Conservation (phyloP, 2,888 invertebrate genomes). For the Junonia oenone region DNA sequence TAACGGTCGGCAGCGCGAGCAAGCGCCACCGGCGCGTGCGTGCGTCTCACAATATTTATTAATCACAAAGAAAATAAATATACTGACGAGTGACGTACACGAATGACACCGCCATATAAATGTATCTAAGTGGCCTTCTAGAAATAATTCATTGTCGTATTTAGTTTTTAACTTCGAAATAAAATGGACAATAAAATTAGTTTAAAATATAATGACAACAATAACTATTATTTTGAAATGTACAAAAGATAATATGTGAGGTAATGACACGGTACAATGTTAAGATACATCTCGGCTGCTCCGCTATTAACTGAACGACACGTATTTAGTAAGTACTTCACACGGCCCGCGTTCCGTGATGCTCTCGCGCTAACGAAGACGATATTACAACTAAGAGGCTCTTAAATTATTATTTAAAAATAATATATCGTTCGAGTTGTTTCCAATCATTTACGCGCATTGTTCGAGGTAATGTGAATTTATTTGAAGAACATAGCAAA, state of each 20-base stretch:
- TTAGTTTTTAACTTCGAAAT: slow-evolving; percentile 57
- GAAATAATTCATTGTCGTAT: slow-evolving; percentile 56
- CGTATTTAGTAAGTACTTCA: slow-evolving; percentile 18
- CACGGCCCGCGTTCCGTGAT: slow-evolving; percentile 1
- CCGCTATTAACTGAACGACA: slow-evolving; percentile 53
- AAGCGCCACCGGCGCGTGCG: slow-evolving; percentile 51
- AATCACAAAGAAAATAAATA: slow-evolving; percentile 70
- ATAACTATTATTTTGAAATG: slow-evolving; percentile 61
- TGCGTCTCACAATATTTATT: slow-evolving; percentile 74
- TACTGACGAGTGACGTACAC: slow-evolving; percentile 58
- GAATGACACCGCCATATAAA: slow-evolving; percentile 54
- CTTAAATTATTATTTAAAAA: slow-evolving; percentile 2
- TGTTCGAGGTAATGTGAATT: slow-evolving; percentile 12
- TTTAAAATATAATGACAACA: slow-evolving; percentile 69
- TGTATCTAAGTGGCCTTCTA: slow-evolving; percentile 65
- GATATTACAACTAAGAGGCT: neutral
- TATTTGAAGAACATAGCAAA: neutral
- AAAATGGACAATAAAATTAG: slow-evolving; percentile 62
- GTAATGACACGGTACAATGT: slow-evolving; percentile 64
- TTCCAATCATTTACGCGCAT: neutral
- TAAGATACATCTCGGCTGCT: slow-evolving; percentile 42
- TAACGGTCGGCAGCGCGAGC: slow-evolving; percentile 58
- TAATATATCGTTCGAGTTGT: neutral
- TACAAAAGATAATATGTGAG: slow-evolving; percentile 68
- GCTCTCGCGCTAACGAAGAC: slow-evolving; percentile 1